Evolutionary conservation across 2,888 invertebrate genomes (phyloP), one percentile per base, ranked within the genome.

Genomic region (Calliopum simillimum): DNA sequence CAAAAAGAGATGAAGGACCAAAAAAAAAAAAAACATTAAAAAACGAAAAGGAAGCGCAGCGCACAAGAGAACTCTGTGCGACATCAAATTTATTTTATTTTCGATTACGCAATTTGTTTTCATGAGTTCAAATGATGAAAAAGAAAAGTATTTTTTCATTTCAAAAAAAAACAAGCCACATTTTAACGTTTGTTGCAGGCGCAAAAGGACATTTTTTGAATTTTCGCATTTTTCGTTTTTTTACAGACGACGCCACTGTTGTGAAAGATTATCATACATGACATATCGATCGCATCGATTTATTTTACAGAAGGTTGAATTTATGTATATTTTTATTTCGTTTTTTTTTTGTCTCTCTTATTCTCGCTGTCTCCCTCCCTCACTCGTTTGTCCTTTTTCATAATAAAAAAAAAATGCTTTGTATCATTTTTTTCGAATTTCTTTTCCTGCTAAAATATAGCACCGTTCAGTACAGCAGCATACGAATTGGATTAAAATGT

Each of bases 401-500:
- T 47, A 23, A 14, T 63, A 14, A n/a, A 13, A 16, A 44, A 16
- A 2, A 13, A 44, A 44, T 62, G 2, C 41, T 4, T 62, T 63
- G 4, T 49, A 4, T 4, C n/a, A 49, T 46, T 46, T 61, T 43
- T 11, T 41, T 58, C 16, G 5, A 16, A 2, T 13, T 44, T 59
- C 13, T 25, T 58, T 25, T 33, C 13, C 2, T 8, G 16, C 21
- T 46, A 13, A 6, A 33, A 33, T 33, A 8, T 33, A 5, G 33
- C 33, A 33, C 33, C 33, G 33, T 33, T 5, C 33, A 33, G 33
- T 8, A 33, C 21, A 11, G 23, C 23, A 70, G 23, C 51, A 71
- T 67, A 43, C 67, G 70, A 66, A 69, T 71, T 65, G 69, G 67
- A 72, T 74, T 74, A 71, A 72, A 74, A 71, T 71, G 72, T 74